These are phyloP conservation scores for Simalia tracyae DNA, from an alignment of 2,797 vertebrate genomes.

Conservation along the genomic window DNA sequence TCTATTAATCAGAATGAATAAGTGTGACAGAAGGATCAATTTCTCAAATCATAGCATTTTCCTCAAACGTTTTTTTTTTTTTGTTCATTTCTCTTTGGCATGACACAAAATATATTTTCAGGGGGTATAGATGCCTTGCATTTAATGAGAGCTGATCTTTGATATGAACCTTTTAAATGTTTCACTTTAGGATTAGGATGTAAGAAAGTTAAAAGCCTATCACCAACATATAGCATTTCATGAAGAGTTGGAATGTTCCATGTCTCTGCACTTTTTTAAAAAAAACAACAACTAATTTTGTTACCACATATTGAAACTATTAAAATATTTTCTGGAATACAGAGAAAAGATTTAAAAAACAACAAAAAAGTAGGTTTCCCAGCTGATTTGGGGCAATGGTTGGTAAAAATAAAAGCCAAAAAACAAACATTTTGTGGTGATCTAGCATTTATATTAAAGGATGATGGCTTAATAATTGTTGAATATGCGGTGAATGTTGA, in stretches of 20 bases:
- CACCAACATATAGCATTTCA: neutral
- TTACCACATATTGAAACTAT: neutral
- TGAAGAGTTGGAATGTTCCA: constrained; percentile 15
- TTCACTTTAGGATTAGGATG: neutral
- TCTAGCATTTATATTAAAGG: neutral
- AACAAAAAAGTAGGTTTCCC: neutral
- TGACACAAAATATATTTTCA: neutral
- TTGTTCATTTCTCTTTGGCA: neutral
- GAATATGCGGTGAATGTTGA: neutral
- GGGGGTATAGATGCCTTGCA: neutral
- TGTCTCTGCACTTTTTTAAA: neutral
- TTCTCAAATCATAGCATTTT: neutral
- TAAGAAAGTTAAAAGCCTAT: neutral
- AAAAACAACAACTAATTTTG: neutral
- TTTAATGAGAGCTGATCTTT: neutral
- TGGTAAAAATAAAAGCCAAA: neutral
- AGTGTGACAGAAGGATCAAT: neutral
- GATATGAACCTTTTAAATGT: neutral
- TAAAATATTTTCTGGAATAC: constrained; percentile 18
- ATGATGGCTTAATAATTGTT: neutral
- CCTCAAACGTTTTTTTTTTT: neutral
- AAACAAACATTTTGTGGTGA: neutral
- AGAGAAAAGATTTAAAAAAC: neutral
- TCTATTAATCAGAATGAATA: neutral
- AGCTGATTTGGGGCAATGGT: neutral